phyloP scores from a whole-genome alignment of 2,888 invertebrate species.

The Sepioteuthis lessoniana region DNA sequence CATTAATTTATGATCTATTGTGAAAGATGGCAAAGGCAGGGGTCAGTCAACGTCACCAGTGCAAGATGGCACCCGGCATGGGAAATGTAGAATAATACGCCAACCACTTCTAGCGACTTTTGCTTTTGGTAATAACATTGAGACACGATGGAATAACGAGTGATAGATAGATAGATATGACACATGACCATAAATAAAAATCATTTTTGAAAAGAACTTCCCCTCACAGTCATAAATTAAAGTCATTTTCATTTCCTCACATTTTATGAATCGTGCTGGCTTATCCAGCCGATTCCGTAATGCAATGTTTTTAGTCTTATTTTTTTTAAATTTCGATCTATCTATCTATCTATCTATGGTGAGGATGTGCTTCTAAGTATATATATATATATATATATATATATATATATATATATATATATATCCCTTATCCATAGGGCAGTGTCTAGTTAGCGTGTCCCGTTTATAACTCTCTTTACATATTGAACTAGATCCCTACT shows the following conservation, averaged over 20 bases:
- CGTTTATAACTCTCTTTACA: too few species aligned
- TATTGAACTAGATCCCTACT: too few species aligned
- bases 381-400: conserved; percentile 33
- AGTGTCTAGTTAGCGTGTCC: too few species aligned
- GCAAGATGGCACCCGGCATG: not conserved
- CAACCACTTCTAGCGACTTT: not conserved
- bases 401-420: conserved; percentile 33
- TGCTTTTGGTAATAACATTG: not conserved
- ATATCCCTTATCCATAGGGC: not conserved
- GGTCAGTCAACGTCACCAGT: not conserved
- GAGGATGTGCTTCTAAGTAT: not conserved
- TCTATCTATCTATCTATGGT: too few species aligned
- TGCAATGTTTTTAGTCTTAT: not conserved
- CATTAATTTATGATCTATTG: not conserved
- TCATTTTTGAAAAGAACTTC: not conserved
- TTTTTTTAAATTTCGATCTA: not conserved
- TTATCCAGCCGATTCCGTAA: not conserved
- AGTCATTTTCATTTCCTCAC: not conserved
- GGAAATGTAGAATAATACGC: not conserved
- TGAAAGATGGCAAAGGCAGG: not conserved
- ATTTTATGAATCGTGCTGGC: not conserved
- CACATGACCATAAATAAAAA: not conserved
- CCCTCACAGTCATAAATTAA: not conserved
- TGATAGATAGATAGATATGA: not conserved
- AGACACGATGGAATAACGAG: not conserved